A percentile compares a stretch with the other conserved stretches of the same genome.
Conservation (phyloP, 92 coral and sea anemone species). For the Pocillopora grandis region DNA sequence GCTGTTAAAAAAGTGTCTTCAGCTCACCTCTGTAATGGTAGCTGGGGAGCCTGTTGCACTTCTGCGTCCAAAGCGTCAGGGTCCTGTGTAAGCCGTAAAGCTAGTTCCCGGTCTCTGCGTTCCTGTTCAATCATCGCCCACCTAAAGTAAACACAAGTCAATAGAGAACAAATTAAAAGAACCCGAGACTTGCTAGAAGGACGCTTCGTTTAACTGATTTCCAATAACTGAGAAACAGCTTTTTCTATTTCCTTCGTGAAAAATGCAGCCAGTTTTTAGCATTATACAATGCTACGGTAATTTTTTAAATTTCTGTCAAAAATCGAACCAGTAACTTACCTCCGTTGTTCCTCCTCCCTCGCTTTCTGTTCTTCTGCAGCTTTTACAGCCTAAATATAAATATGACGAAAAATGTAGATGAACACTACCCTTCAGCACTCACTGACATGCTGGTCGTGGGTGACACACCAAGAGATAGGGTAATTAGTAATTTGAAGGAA, state of each 20-base stretch:
- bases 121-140: conserved; percentile 88
- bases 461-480: no score
- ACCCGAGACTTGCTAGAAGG: no score
- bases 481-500: no score
- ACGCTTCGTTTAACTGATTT: no score
- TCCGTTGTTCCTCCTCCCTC: conserved; percentile 74
- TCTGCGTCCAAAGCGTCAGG: conserved; percentile 75
- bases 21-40: conserved; percentile 60
- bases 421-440: not conserved
- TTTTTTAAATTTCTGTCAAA: not conserved
- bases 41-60: conserved; percentile 53
- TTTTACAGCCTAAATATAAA: conserved; percentile 40
- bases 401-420: no score
- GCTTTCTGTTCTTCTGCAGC: conserved; percentile 67
- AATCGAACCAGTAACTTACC: conserved; percentile 26
- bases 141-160: conserved; percentile 27
- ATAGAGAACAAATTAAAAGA: not conserved
- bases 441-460: not conserved
- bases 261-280: no score
- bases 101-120: conserved; percentile 93
- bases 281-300: not conserved
- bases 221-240: no score
- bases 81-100: conserved; percentile 89
- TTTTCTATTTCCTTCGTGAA: no score
- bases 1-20: no score